phyloP scores from a whole-genome alignment of 2,888 invertebrate genomes.

The Drosophila helvetica region DNA sequence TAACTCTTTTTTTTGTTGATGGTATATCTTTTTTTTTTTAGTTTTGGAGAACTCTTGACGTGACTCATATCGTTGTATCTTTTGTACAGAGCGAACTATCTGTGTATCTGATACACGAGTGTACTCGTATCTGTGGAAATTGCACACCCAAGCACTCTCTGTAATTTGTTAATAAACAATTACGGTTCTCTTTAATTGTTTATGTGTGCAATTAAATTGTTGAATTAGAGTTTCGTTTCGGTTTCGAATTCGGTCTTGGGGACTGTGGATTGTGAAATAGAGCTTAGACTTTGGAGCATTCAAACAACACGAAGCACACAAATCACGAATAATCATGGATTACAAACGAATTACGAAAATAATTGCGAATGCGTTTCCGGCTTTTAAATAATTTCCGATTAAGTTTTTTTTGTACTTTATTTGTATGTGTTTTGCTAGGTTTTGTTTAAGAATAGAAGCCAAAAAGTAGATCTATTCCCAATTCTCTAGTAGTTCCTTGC shows the following conservation, averaged over 20 bases:
- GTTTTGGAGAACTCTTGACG: slow-evolving; percentile 13
- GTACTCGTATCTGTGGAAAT: slow-evolving; percentile 23
- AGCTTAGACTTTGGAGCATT: not conserved
- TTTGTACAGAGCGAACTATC: not conserved
- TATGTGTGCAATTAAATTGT: slow-evolving; percentile 54
- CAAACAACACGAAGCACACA: not conserved
- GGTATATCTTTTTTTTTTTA: slow-evolving; percentile 21
- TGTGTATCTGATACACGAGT: not conserved
- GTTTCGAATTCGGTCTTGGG: not conserved
- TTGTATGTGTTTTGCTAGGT: not conserved
- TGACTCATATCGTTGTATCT: slow-evolving; percentile 34
- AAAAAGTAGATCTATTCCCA: too few species aligned
- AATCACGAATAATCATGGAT: not conserved
- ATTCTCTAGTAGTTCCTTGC: too few species aligned
- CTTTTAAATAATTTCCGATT: not conserved
- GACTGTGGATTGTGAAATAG: not conserved
- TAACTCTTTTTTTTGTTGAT: slow-evolving; percentile 27
- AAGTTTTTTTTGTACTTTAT: not conserved
- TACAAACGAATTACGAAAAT: not conserved
- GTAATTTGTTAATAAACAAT: slow-evolving; percentile 61
- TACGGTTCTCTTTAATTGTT: slow-evolving; percentile 47
- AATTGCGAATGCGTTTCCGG: not conserved
- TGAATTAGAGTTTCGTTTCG: slow-evolving; percentile 36
- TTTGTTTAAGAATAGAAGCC: not conserved
- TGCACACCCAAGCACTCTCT: slow-evolving; percentile 55